Evolutionary conservation across 2,888 invertebrate species (phyloP).

Genomic region (Pollenia amentaria): DNA sequence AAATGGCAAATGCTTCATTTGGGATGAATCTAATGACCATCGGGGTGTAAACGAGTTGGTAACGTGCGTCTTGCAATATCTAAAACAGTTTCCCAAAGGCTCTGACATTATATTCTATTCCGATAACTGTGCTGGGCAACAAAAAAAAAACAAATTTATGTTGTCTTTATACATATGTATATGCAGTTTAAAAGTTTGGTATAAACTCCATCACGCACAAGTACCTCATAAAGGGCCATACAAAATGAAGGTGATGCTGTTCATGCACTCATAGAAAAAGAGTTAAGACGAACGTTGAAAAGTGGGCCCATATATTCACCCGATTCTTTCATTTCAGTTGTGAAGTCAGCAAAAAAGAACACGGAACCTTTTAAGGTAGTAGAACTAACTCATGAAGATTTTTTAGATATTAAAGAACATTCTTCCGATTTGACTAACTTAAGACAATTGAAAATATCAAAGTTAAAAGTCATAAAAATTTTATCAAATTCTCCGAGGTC

Average conservation of each 20-base stretch:
- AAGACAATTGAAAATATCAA: slow-evolving; percentile 19
- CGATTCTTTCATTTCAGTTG: slow-evolving; percentile 8
- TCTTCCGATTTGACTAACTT: no score
- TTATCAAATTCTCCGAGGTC: slow-evolving; percentile 18
- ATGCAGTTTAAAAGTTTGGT: no score
- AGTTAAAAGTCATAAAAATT: slow-evolving; percentile 28
- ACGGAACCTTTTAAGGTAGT: no score
- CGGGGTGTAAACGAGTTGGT: not conserved
- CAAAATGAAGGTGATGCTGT: slow-evolving; percentile 23
- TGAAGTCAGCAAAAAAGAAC: slow-evolving; percentile 27
- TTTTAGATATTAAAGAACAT: no score
- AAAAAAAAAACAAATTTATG: no score
- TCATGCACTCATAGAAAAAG: slow-evolving; percentile 59
- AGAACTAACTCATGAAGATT: no score
- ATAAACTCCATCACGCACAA: slow-evolving; percentile 36
- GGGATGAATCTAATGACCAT: not conserved
- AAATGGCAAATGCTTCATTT: not conserved
- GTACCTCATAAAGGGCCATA: not conserved
- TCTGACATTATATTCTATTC: no score
- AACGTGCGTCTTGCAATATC: not conserved
- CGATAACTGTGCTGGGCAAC: no score
- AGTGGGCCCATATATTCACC: slow-evolving; percentile 26
- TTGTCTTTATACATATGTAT: no score
- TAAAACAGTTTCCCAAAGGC: no score
- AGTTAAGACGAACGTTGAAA: slow-evolving; percentile 49